Base-by-base conservation (phyloP, 2,888 invertebrate genomes). In the Tetragonula carbonaria region DNA sequence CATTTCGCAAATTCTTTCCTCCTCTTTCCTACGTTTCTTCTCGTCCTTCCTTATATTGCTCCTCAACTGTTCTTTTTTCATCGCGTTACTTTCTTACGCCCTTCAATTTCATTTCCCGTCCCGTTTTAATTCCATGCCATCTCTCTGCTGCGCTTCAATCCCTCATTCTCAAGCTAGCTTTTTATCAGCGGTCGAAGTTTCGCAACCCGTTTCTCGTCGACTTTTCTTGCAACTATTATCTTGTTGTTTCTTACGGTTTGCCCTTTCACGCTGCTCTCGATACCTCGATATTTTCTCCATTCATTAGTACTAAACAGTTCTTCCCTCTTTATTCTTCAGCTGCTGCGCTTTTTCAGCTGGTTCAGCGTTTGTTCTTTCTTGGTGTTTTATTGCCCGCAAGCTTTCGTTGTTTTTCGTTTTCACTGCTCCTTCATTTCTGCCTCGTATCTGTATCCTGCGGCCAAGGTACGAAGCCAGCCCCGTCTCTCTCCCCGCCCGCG, bases 341-440 rank as follows among this genome's bases (percentile, higher is more conserved):
- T 4, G n/a, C 2, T 45, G 8, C 8, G 45, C 45, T 45, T 45
- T 8, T 18, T n/a, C 28, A 28, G 14, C 33, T 38, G 2, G 16
- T 3, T 53, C 38, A 4, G 23, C 45, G 45, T 45, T 28, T 38
- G 8, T 38, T 18, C n/a, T 13, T 13, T 4, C 14, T 6, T 5
- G 13, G 5, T 4, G 6, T 65, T 50, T 76, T 68, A 51, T 65
- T 62, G n/a, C 23, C 28, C 28, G 50, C 18, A 8, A 8, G 45
- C 16, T 57, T 62, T 38, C 21, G n/a, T 82, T 63, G 21, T 21
- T 74, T 63, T n/a, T 51, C 67, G 23, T 74, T 70, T 57, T 23
- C 62, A 57, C 73, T 62, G 14, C 57, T 33, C 28, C 33, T 67
- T 45, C 51, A 51, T 75, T 65, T 79, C 70, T 50, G 57, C 53